Evolutionary conservation across 2,888 invertebrate genomes (phyloP).

Genomic region (Clusia tigrina): DNA sequence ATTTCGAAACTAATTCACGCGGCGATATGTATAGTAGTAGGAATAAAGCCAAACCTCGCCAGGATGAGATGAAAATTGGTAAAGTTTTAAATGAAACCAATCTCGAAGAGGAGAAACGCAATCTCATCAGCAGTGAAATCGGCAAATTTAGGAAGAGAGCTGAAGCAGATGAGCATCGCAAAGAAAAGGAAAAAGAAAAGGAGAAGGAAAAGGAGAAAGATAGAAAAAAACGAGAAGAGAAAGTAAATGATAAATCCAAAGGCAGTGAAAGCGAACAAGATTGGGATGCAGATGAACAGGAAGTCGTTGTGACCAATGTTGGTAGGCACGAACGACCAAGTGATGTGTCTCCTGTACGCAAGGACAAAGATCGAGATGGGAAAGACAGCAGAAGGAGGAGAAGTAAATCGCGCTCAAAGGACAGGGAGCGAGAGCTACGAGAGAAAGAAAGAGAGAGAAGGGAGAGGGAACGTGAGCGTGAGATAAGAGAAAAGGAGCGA

Average conservation of each 20-base stretch:
- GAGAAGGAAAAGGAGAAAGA: slow-evolving; percentile 57
- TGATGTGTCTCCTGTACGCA: slow-evolving; percentile 53
- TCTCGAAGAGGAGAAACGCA: slow-evolving; percentile 95
- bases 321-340: slow-evolving; percentile 36
- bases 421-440: slow-evolving; percentile 65
- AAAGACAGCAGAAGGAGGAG: slow-evolving; percentile 50
- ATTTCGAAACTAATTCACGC: slow-evolving; percentile 45
- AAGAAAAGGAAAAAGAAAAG: slow-evolving; percentile 67
- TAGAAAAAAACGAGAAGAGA: slow-evolving; percentile 56
- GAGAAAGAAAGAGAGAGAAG: no score
- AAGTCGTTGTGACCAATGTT: not conserved
- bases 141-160: slow-evolving; percentile 95
- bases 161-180: slow-evolving; percentile 64
- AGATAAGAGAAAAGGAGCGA: slow-evolving; percentile 66
- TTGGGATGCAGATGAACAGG: slow-evolving; percentile 47
- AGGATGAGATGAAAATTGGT: slow-evolving; percentile 56
- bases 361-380: slow-evolving; percentile 48
- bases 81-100: slow-evolving; percentile 83
- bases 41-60: slow-evolving; percentile 48
- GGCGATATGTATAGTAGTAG: slow-evolving; percentile 49
- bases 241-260: slow-evolving; percentile 29
- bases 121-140: slow-evolving; percentile 96
- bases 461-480: slow-evolving; percentile 38
- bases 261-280: slow-evolving; percentile 40
- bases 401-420: slow-evolving; percentile 63